Evolutionary conservation across 2,888 invertebrate genomes (phyloP), one percentile per base, ranked within the genome.

Genomic region (Cremastobaeus sp.): DNA sequence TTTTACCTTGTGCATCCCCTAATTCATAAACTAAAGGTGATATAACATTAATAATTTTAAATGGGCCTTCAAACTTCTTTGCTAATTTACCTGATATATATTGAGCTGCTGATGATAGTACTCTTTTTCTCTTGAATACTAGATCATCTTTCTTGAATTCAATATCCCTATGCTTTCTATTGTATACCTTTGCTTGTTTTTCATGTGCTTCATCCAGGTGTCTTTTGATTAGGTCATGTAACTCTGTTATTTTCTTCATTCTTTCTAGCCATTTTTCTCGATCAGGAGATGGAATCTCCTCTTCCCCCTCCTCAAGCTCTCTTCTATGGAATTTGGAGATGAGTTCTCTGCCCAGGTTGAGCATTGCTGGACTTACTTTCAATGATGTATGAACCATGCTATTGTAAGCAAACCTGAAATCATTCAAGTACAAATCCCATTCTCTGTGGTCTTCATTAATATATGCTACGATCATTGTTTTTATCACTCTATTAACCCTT

Each of bases 401-500:
- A 45, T 45, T 45, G 17, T 45, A 45, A 2, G 45, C 45, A n/a
- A 28, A 45, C 15, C 9, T 4, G 11, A 45, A 45, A 15, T 45
- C 45, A 8, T 25, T 14, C 14, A n/a, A n/a, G n/a, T n/a, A n/a
- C n/a, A n/a, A n/a, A n/a, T n/a, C n/a, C n/a, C n/a, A n/a, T n/a
- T n/a, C n/a, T n/a, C n/a, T n/a, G n/a, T n/a, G n/a, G n/a, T n/a
- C n/a, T n/a, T n/a, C n/a, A n/a, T n/a, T n/a, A n/a, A n/a, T n/a
- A n/a, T n/a, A n/a, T n/a, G n/a, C n/a, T 25, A 25, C 25, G 25
- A 25, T 25, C 4, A 25, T 25, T 6, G 25, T 3, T 25, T 4
- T 25, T 6, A 25, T 4, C 25, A 25, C 6, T 25, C 25, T 3
- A 25, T 25, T 25, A 25, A 72, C 69, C 1, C 81, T 35, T 37